phyloP scores from a whole-genome alignment of 2,888 invertebrate genomes.

The Loripinus fragilis region DNA sequence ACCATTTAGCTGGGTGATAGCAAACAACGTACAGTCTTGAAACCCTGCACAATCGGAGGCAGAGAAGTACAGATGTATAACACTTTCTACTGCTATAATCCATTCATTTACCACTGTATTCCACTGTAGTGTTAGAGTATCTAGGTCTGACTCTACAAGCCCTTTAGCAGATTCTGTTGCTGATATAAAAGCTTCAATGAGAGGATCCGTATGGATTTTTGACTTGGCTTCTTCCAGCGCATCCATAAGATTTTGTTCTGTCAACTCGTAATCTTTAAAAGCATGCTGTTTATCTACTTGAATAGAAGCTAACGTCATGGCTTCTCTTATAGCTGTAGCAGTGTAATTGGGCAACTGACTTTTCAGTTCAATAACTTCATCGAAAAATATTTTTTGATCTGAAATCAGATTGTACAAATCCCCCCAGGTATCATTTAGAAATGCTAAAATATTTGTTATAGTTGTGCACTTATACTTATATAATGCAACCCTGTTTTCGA shows the following conservation, averaged over 20 bases:
- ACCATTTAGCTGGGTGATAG: conserved; percentile 28
- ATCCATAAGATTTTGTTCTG: conserved; percentile 15
- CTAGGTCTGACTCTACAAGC: conserved; percentile 22
- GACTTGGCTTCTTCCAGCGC: conserved; percentile 33
- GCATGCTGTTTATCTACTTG: conserved; percentile 31
- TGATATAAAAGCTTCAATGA: conserved; percentile 15
- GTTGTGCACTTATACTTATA: conserved; percentile 38
- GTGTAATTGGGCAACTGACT: conserved; percentile 11
- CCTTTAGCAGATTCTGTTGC: conserved; percentile 9
- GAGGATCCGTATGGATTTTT: conserved; percentile 21
- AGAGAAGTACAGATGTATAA: conserved; percentile 18
- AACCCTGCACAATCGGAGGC: conserved; percentile 22
- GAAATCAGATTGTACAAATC: conserved; percentile 27
- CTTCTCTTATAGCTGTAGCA: conserved; percentile 9
- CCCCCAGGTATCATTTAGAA: conserved; percentile 26
- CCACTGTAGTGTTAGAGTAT: not conserved
- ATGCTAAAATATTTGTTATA: conserved; percentile 2
- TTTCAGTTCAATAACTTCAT: conserved; percentile 9
- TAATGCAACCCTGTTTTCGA: conserved; percentile 33
- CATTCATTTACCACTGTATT: conserved; percentile 29
- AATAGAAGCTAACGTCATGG: conserved; percentile 30
- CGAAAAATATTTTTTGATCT: conserved; percentile 20
- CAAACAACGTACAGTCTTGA: conserved; percentile 34
- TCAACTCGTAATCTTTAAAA: conserved; percentile 35
- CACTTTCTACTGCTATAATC: conserved; percentile 37